Percentiles rank a stretch among this genome's conserved stretches.
Conservation (phyloP, 2,113 vertebrate genomes). For the Chionomys nivalis region DNA sequence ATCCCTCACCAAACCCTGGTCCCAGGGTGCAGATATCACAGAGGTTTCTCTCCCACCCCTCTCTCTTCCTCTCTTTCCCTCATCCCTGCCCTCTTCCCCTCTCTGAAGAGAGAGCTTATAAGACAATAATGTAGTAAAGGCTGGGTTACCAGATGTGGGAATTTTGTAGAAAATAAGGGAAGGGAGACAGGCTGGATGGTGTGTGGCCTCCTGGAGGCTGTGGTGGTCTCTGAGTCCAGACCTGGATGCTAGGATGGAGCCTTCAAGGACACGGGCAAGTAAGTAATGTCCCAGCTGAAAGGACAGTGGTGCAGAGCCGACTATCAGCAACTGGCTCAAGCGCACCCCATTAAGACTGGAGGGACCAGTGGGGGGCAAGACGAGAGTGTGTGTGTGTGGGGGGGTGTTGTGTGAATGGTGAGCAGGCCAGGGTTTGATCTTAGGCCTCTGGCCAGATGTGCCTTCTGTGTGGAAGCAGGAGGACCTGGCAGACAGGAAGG, state of each 20-base stretch:
- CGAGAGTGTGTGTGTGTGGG: too few relatives aligned
- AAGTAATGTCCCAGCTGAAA: background rate
- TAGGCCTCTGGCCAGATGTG: too few relatives aligned
- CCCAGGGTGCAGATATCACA: background rate
- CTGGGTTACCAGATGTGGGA: background rate
- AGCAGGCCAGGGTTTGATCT: background rate
- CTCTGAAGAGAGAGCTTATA: background rate
- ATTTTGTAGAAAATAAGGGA: background rate
- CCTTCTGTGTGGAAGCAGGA: too few relatives aligned
- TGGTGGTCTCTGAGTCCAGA: background rate
- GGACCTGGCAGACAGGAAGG: too few relatives aligned
- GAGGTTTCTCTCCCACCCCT: too few relatives aligned
- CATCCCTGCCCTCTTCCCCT: too few relatives aligned
- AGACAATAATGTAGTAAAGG: too few relatives aligned
- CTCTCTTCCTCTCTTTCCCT: background rate
- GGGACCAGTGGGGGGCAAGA: too few relatives aligned
- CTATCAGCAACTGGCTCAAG: rapidly evolving
- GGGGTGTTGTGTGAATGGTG: background rate
- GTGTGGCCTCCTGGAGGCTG: background rate
- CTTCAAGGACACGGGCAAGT: background rate
- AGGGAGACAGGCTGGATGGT: background rate
- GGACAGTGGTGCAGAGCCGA: too few relatives aligned
- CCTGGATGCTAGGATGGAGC: background rate
- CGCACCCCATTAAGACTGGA: background rate
- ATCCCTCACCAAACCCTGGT: background rate